A percentile compares a stretch with the other conserved stretches of the same genome.
These are phyloP conservation scores for Pteromalus puparum DNA, from an alignment of 1,140 invertebrate species.

Conservation along the genomic window DNA sequence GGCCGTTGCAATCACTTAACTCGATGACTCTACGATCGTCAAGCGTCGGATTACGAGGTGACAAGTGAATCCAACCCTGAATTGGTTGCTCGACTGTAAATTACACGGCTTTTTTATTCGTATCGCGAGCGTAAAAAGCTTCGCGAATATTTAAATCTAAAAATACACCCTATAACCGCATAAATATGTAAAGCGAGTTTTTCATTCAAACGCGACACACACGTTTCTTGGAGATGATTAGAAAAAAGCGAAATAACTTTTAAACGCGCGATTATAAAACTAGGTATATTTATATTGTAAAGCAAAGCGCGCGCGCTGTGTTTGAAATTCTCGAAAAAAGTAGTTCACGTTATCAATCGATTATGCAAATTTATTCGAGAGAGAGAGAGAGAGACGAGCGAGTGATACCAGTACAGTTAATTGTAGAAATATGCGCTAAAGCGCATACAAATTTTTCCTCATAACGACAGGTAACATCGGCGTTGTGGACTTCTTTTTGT, in stretches of 20 bases:
- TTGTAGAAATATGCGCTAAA: neutral
- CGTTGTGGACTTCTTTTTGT: neutral
- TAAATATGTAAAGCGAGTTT: neutral
- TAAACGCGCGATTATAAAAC: too few species aligned
- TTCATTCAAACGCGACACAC: neutral
- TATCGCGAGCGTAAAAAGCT: neutral
- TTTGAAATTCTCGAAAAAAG: constrained; percentile 1
- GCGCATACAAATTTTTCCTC: constrained; percentile 14
- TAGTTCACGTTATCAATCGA: neutral
- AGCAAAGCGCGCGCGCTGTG: neutral
- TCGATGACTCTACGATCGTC: neutral
- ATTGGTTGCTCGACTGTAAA: constrained; percentile 13
- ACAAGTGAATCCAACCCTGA: constrained; percentile 9
- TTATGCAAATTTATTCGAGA: constrained; percentile 6
- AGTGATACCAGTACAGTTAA: neutral
- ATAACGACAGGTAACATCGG: neutral
- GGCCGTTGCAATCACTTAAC: too few species aligned
- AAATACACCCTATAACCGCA: constrained; percentile 9
- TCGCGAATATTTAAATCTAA: neutral
- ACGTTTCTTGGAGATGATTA: too few species aligned
- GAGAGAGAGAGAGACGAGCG: neutral
- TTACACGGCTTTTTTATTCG: neutral
- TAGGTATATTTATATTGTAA: neutral
- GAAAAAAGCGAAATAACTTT: too few species aligned
- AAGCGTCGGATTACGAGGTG: neutral